Evolutionary conservation across 2,888 invertebrate species (phyloP), one percentile per base, ranked within the genome.

Genomic region (Agonopterix heracliana): DNA sequence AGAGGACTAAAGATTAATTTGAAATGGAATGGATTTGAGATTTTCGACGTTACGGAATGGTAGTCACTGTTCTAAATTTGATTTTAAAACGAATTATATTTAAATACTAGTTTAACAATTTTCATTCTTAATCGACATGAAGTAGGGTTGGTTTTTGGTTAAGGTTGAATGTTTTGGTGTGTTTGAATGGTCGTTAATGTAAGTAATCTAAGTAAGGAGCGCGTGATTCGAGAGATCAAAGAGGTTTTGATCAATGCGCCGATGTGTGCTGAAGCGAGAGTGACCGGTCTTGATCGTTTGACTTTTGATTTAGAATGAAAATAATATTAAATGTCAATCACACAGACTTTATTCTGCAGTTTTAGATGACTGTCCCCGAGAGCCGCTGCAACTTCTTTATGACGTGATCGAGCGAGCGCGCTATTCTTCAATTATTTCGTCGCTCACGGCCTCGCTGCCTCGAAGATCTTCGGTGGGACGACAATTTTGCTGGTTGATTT

Each of bases 131-230:
- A 26, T 26, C 41, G 51, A 53, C 55, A 60, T 9, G 26, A 45
- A 9, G 44, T 41, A 45, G 49, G 44, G 55, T 56, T 35, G 17
- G 26, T 45, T 54, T 58, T 57, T 14, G 11, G 10, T 9, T 35
- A 38, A 13, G 26, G 5, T 26, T 1, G 26, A 26, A 26, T 26
- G 26, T 26, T 26, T 26, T 26, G 26, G 26, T 26, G 26, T 26
- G 26, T 26, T 26, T 26, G 26, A 26, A 66, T 63, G 63, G 57
- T 63, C 66, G 70, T 68, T 69, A 74, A 73, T 67, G 66, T 63
- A 67, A 71, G 79, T 80, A 80, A 81, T 82, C 80, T 81, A 78
- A 82, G 81, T 82, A 78, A 81, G 81, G 76, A 84, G 80, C 82
- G 82, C 79, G 78, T 75, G 80, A 82, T 82, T 71, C 66, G 59